Base-by-base conservation (phyloP, 2,113 vertebrate genomes). In the Macquaria ambigua region DNA sequence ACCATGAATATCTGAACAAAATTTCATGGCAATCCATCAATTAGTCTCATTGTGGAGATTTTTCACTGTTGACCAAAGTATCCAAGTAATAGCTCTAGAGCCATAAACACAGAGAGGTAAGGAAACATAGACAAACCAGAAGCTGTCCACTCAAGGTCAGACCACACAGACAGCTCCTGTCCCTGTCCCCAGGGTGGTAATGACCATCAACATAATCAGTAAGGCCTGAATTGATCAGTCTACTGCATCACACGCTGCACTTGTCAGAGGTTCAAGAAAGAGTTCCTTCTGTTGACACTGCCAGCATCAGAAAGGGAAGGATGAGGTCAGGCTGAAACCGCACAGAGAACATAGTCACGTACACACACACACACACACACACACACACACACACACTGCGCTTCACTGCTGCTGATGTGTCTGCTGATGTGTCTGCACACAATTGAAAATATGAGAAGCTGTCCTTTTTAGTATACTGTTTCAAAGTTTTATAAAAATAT, bases 401-500 rank as follows among this genome's bases (percentile, higher is more conserved):
- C 14, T 18, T 50, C 48, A 50, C 15, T 16, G 15, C 48, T 55
- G 21, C 15, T 25, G 56, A 48, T 62, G 67, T 48, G 39, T 23
- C 48, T 55, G 21, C 15, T 25, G 56, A 48, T 62, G 67, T 48
- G 39, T 23, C 20, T 14, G 48, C 48, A 50, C 56, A 31, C 7
- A 0, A 48, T 15, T 31, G 23, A 62, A 43, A 71, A 52, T 52
- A 58, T 8, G 21, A 53, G 6, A 53, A 25, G 37, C 8, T 62
- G 5, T 20, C 3, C 5, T 43, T 56, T 79, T 79, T 10, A 39
- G 41, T n/a, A 39, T n/a, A 18, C n/a, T 43, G 14, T 72, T 77
- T 81, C 4, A 53, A 52, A 48, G 15, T 63, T 83, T 81, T 84
- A 83, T 74, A 77, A 88, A 89, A 71, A 82, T 52, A 83, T 63